phyloP scores from a whole-genome alignment of 2,113 vertebrate genomes.

The Acanthisitta chloris region DNA sequence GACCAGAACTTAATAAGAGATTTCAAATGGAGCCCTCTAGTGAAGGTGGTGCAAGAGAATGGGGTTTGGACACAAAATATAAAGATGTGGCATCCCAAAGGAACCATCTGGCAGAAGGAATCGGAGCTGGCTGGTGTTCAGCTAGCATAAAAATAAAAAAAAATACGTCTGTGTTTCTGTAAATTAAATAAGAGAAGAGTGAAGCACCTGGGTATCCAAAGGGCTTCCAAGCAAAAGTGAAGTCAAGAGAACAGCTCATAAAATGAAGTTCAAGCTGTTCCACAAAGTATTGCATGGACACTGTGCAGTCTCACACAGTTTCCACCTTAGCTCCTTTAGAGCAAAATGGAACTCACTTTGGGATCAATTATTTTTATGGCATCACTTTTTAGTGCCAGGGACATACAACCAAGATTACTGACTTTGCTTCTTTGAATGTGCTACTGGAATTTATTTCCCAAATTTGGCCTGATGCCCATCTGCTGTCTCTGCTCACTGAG shows the following conservation, averaged over 20 bases:
- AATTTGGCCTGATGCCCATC: not conserved
- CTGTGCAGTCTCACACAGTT: not conserved
- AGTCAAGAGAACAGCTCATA: not conserved
- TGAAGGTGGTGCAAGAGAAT: not conserved
- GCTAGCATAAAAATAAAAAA: not conserved
- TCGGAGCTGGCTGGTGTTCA: not conserved
- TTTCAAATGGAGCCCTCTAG: not conserved
- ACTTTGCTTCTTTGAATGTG: not conserved
- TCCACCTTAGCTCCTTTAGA: not conserved
- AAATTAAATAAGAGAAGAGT: not conserved
- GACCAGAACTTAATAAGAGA: not conserved
- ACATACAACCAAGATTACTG: not conserved
- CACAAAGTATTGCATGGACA: not conserved
- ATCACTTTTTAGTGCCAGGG: not conserved
- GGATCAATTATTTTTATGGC: not conserved
- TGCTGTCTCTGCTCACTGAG: accelerated
- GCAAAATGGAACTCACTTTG: not conserved
- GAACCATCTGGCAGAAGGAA: not conserved
- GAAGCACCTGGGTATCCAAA: not conserved
- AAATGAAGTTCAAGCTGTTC: not conserved
- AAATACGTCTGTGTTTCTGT: not conserved
- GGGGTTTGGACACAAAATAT: not conserved
- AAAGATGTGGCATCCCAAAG: not conserved
- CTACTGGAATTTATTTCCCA: not conserved
- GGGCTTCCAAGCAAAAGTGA: not conserved